phyloP scores from a whole-genome alignment of 2,797 vertebrate species.

The Pipistrellus pipistrellus region DNA sequence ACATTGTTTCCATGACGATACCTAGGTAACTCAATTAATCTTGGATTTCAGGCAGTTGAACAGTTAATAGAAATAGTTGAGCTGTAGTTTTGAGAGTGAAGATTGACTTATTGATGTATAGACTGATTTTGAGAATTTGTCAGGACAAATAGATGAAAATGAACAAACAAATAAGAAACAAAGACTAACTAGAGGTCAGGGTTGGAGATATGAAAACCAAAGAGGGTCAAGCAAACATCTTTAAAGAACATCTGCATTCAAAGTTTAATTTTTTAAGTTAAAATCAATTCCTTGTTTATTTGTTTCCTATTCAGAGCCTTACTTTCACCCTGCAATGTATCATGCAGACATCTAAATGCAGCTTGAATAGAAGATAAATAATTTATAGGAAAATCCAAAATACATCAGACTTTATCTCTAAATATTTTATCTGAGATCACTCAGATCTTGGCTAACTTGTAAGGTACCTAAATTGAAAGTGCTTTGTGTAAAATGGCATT shows the following conservation, averaged over 20 bases:
- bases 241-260: neutral
- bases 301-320: neutral
- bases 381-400: slow-evolving; percentile 64
- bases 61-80: neutral
- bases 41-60: neutral
- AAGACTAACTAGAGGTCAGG: neutral
- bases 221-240: neutral
- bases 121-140: neutral
- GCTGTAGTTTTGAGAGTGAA: neutral
- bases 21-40: neutral
- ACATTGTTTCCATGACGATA: neutral
- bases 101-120: neutral
- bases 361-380: slow-evolving; percentile 67
- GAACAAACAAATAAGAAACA: neutral
- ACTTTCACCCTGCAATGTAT: neutral
- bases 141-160: neutral
- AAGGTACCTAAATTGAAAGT: slow-evolving; percentile 61
- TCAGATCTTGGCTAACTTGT: slow-evolving; percentile 48
- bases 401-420: slow-evolving; percentile 9
- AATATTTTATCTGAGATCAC: slow-evolving; percentile 65
- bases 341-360: neutral
- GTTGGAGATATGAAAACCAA: neutral
- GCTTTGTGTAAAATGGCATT: slow-evolving; percentile 13
- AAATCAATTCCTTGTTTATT: neutral
- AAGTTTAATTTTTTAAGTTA: neutral